phyloP scores from a whole-genome alignment of 2,113 vertebrate genomes.

The Periophthalmodon schlosseri region DNA sequence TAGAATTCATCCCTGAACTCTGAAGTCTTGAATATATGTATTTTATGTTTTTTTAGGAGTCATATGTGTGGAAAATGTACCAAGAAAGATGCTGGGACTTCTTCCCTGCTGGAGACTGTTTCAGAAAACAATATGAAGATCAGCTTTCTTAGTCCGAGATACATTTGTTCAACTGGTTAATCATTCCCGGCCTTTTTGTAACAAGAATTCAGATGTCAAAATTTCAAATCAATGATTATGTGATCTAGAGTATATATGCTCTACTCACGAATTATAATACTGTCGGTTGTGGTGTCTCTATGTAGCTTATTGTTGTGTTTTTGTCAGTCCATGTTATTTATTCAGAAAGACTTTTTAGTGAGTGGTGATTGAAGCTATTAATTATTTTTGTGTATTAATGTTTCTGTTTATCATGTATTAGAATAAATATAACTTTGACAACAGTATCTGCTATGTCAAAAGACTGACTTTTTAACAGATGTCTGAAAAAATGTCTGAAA shows the following conservation, averaged over 20 bases:
- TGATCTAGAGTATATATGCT: background rate
- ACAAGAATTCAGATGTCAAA: slow-evolving; percentile 11
- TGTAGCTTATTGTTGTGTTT: background rate
- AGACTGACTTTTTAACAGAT: background rate
- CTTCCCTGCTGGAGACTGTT: slow-evolving; percentile 81
- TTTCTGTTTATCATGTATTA: slow-evolving; percentile 25
- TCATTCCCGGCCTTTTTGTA: slow-evolving; percentile 33
- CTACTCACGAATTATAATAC: background rate
- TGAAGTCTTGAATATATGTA: background rate
- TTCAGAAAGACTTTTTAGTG: background rate
- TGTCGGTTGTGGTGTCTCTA: background rate
- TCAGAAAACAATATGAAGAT: slow-evolving; percentile 82
- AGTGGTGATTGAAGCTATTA: slow-evolving; percentile 5
- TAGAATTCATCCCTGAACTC: background rate
- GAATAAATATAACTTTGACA: slow-evolving; percentile 15
- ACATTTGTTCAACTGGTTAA: slow-evolving; percentile 2
- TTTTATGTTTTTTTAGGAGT: slow-evolving; percentile 66
- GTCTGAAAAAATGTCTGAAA: background rate
- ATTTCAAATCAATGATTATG: background rate
- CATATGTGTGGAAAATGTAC: slow-evolving; percentile 84
- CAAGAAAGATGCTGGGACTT: slow-evolving; percentile 82
- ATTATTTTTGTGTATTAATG: slow-evolving; percentile 38
- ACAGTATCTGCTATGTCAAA: background rate
- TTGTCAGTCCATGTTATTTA: slow-evolving; percentile 15
- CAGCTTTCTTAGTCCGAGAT: slow-evolving; percentile 66